Evolutionary conservation across 2,797 vertebrate genomes (phyloP).

Genomic region (Anas acuta): DNA sequence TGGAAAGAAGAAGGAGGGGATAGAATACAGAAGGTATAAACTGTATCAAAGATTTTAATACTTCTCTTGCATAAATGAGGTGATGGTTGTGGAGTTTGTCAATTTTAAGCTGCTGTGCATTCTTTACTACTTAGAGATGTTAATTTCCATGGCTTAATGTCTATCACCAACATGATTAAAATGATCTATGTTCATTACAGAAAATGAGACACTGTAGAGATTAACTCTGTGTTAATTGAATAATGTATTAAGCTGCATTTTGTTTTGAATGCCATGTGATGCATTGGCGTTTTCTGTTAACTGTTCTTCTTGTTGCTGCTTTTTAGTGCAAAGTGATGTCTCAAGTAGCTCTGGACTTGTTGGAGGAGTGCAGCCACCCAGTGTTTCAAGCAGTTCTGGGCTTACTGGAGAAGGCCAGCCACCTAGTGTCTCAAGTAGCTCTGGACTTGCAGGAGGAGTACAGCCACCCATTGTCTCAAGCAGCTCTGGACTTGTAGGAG

Average conservation of each 20-base stretch:
- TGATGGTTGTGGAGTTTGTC: not conserved
- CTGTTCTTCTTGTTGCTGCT: conserved; percentile 29
- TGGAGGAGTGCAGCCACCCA: conserved; percentile 76
- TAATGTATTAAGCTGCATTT: not conserved
- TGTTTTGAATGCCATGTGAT: not conserved
- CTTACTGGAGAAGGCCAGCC: conserved; percentile 74
- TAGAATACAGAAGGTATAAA: not conserved
- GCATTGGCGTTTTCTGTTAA: conserved; percentile 6
- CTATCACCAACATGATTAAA: not conserved
- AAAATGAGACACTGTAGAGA: not conserved
- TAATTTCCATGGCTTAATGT: not conserved
- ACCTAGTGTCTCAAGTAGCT: conserved; percentile 79
- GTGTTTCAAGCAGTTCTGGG: conserved; percentile 73
- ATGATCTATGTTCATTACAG: not conserved
- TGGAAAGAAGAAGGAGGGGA: not conserved
- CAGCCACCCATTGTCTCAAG: conserved; percentile 77
- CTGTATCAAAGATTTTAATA: not conserved
- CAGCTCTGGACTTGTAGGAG: conserved; percentile 77
- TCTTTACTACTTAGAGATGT: not conserved
- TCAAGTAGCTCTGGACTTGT: conserved; percentile 76
- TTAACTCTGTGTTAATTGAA: not conserved
- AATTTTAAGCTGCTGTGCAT: not conserved
- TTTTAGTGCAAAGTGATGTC: conserved; percentile 80
- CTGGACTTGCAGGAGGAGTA: conserved; percentile 79
- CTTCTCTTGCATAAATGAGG: not conserved